A percentile compares a stretch with the other conserved stretches of the same genome.
Evolutionary conservation across 2,797 vertebrate genomes (phyloP).

Genomic region (Sebastes hubbsi): DNA sequence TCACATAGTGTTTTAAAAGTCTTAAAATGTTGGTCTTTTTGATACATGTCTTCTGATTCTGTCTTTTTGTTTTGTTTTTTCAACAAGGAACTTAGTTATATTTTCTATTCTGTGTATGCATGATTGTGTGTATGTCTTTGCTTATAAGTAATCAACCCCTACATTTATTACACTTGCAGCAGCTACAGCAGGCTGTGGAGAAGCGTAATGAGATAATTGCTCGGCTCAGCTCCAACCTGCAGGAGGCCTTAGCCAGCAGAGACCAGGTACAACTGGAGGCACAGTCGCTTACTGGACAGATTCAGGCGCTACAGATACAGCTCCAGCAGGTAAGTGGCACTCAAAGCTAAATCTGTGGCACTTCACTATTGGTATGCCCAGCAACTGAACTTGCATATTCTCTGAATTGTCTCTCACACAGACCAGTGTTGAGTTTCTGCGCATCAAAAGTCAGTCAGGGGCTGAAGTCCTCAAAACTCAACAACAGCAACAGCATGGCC

Average conservation of each 20-base stretch:
- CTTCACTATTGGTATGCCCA: background rate
- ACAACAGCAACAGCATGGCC: constrained; percentile 49
- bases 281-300: constrained; percentile 76
- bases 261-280: constrained; percentile 85
- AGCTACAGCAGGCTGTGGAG: constrained; percentile 82
- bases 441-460: constrained; percentile 73
- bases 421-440: constrained; percentile 82
- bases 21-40: background rate
- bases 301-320: constrained; percentile 84
- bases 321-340: constrained; percentile 82
- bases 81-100: background rate
- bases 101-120: background rate
- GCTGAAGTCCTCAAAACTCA: constrained; percentile 54
- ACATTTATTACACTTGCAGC: constrained; percentile 62
- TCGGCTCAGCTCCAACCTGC: constrained; percentile 83
- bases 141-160: background rate
- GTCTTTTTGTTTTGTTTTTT: background rate
- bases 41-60: background rate
- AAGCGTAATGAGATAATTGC: constrained; percentile 86
- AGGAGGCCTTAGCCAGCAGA: constrained; percentile 77
- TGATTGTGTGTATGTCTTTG: background rate
- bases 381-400: background rate
- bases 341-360: background rate
- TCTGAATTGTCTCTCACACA: constrained; percentile 50
- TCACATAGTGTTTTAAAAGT: background rate